Evolutionary conservation across 2,113 vertebrate genomes (phyloP).

Genomic region (human (Homo sapiens)): GRCh38 chr9:119267501-119268000

Average conservation of each 20-base stretch:
- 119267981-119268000: too few species aligned
- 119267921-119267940: neutral
- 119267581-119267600: too few species aligned
- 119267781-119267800: neutral
- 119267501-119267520: too few species aligned
- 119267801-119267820: neutral
- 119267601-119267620: too few species aligned
- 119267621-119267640: too few species aligned
- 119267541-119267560: too few species aligned
- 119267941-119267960: neutral
- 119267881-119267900: neutral
- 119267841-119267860: rapidly evolving
- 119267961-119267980: too few species aligned
- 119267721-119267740: neutral
- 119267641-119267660: too few species aligned
- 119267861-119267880: neutral
- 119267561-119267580: too few species aligned
- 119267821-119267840: neutral
- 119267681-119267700: neutral
- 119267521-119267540: too few species aligned
- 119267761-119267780: neutral
- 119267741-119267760: neutral
- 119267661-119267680: too few species aligned
- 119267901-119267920: neutral
- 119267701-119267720: neutral